Base-by-base conservation (phyloP, 2,888 invertebrate species). In the Pristionchus mayeri region DNA sequence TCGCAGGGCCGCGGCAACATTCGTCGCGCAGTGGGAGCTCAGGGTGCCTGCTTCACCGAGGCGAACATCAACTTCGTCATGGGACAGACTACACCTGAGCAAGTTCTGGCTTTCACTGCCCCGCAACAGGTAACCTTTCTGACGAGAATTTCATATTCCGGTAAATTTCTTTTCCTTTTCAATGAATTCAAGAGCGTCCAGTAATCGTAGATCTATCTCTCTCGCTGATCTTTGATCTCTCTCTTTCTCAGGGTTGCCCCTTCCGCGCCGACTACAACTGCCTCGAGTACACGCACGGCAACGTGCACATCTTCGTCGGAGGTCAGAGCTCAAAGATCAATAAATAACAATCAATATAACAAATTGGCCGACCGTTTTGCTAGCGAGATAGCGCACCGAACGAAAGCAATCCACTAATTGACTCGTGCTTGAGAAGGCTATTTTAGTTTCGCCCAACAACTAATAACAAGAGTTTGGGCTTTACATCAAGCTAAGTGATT, bases 31-130 rank as follows among this genome's bases (percentile, higher is more conserved):
- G 71, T 86, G 86, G 76, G 85, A 88, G 67, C 82, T 84, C 75
- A 89, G 89, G 82, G 88, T 89, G 2, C 48, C n/a, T 71, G 48
- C 52, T 83, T 84, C 76, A 76, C n/a, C 0, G 85, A 88, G 30
- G 27, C 78, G 6, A 89, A 91, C 63, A 87, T 91, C 60, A 86
- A 88, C 63, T 90, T 86, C 50, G 87, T 88, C 18, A 85, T 91
- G 86, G 85, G 85, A 63, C 91, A 91, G 85, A 88, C 87, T 2
- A 85, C 84, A 44, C 86, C 91, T 37, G 89, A 90, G 75, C 87
- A 91, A 54, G 90, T 92, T 11, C 85, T 92, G 18, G 87, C 90
- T 7, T 92, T 88, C 87, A 88, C 92, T 11, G 90, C 91, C 2
- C 90, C 90, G 1, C 87, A 87, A 84, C 88, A 84, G 63, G 88